Percentiles rank a stretch among this genome's conserved stretches.
phyloP scores from a whole-genome alignment of 2,797 vertebrate species.

The Fistularia commersonii region DNA sequence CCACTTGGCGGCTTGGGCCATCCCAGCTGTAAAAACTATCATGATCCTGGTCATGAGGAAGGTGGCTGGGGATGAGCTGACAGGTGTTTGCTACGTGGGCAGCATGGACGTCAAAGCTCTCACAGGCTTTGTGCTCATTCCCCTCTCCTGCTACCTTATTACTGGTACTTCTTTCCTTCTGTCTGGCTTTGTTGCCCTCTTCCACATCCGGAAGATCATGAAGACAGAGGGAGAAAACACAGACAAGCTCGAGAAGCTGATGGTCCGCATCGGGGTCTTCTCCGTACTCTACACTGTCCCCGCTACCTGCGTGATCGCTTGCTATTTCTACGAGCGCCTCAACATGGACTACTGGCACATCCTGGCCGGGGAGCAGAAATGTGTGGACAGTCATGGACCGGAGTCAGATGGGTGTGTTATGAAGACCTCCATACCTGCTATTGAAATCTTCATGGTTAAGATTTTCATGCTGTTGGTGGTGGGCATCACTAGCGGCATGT shows the following conservation, averaged over 20 bases:
- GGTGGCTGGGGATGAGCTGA: slow-evolving; percentile 95
- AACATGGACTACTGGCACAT: slow-evolving; percentile 94
- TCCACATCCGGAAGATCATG: slow-evolving; percentile 96
- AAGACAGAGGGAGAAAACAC: slow-evolving; percentile 97
- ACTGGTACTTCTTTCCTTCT: slow-evolving; percentile 95
- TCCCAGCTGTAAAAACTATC: slow-evolving; percentile 95
- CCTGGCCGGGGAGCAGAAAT: slow-evolving; percentile 81
- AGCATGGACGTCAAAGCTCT: slow-evolving; percentile 95
- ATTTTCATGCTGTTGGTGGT: slow-evolving; percentile 96
- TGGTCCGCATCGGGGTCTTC: slow-evolving; percentile 96
- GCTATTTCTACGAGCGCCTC: slow-evolving; percentile 95
- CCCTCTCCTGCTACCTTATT: slow-evolving; percentile 91
- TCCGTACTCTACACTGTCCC: slow-evolving; percentile 95
- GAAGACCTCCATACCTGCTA: slow-evolving; percentile 88
- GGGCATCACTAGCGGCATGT: slow-evolving; percentile 97
- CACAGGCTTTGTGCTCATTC: slow-evolving; percentile 93
- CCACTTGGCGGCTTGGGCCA: slow-evolving; percentile 94
- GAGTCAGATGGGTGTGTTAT: slow-evolving; percentile 85
- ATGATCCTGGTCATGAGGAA: slow-evolving; percentile 93
- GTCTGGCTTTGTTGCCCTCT: slow-evolving; percentile 95
- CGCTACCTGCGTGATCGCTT: slow-evolving; percentile 95
- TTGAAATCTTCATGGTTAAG: slow-evolving; percentile 98
- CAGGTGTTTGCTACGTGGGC: slow-evolving; percentile 94
- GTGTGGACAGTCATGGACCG: slow-evolving; percentile 62
- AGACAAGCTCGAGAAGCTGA: slow-evolving; percentile 94